phyloP scores from a whole-genome alignment of 2,888 invertebrate species.

The Drosophila anomelani region DNA sequence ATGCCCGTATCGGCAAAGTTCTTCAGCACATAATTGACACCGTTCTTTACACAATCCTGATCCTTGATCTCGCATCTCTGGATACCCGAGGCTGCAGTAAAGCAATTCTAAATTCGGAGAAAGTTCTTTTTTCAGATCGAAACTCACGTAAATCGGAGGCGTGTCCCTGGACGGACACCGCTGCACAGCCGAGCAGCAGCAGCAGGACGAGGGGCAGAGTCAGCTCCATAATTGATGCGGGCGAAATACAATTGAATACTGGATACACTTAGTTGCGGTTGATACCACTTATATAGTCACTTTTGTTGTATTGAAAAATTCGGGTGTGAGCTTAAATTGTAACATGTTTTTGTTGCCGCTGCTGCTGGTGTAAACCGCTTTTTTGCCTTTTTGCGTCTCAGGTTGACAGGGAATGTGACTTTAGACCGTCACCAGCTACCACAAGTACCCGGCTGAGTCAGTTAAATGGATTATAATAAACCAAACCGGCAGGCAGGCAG shows the following conservation, averaged over 20 bases:
- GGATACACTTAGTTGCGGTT: conserved; percentile 23
- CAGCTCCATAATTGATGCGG: conserved; percentile 27
- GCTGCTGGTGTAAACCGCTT: conserved; percentile 44
- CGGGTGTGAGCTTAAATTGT: conserved; percentile 47
- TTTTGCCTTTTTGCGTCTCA: conserved; percentile 50
- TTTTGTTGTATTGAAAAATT: conserved; percentile 35
- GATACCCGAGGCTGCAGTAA: conserved; percentile 55
- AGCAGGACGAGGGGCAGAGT: conserved; percentile 28
- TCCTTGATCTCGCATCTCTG: conserved; percentile 60
- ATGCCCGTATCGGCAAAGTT: conserved; percentile 67
- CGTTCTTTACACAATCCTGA: conserved; percentile 54
- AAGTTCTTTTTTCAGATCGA: not conserved
- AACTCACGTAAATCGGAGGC: conserved; percentile 56
- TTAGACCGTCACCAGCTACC: conserved; percentile 26
- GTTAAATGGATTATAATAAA: conserved; percentile 38
- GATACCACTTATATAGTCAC: conserved; percentile 55
- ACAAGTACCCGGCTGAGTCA: conserved; percentile 25
- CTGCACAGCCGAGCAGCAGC: conserved; percentile 30
- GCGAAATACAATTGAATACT: conserved; percentile 42
- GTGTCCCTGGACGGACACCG: conserved; percentile 21
- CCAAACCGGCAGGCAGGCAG: conserved; percentile 21
- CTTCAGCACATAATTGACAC: conserved; percentile 55
- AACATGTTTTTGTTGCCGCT: conserved; percentile 22
- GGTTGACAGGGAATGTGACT: conserved; percentile 33
- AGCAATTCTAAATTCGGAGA: not conserved